Conservation (phyloP, 2,113 vertebrate species). For the Sceloporus tristichus region DNA sequence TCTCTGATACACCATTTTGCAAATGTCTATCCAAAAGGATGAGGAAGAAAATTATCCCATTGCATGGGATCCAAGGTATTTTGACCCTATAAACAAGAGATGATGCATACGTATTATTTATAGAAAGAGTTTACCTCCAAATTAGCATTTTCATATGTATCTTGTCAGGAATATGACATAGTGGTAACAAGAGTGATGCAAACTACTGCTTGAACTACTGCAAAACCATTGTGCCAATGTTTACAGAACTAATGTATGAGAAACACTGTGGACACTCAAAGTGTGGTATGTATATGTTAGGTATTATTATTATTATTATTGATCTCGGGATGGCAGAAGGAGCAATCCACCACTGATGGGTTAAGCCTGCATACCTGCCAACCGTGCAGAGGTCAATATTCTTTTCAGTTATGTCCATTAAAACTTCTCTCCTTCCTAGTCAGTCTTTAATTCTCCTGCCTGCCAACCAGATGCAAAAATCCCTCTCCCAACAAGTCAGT, state of each 20-base stretch:
- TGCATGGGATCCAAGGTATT: background rate
- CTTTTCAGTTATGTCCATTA: no score
- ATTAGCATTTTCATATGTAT: background rate
- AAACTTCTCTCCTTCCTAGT: no score
- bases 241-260: background rate
- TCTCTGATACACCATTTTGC: background rate
- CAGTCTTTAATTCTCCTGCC: no score
- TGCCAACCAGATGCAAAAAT: no score
- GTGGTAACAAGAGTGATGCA: background rate
- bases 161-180: background rate
- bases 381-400: no score
- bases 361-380: no score
- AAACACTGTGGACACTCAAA: background rate
- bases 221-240: background rate
- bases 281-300: background rate
- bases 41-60: background rate
- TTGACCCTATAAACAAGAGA: background rate
- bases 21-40: background rate
- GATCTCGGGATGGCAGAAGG: no score
- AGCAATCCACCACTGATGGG: no score
- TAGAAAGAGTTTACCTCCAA: background rate
- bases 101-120: background rate
- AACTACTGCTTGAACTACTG: background rate
- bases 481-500: no score
- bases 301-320: conserved; percentile 3